Conservation (phyloP, 1,140 invertebrate species). For the Portunus trituberculatus region DNA sequence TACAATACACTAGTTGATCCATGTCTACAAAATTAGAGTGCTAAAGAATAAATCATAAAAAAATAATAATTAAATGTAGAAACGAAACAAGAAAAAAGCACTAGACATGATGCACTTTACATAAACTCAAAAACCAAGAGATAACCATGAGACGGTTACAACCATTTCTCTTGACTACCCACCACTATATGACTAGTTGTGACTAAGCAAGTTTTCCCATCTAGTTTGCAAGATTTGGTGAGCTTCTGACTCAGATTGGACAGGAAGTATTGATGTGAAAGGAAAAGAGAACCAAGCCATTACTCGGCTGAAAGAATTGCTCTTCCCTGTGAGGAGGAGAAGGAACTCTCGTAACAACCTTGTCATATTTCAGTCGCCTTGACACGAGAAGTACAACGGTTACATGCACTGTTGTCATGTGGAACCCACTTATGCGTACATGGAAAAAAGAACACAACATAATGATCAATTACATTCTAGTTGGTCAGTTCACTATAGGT, state of each 20-base stretch:
- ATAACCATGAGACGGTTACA: neutral
- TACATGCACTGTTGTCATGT: neutral
- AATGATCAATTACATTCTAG: neutral
- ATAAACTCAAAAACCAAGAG: neutral
- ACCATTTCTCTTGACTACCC: slow-evolving; percentile 5
- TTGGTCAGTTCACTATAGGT: neutral
- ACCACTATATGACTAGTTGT: slow-evolving; percentile 45
- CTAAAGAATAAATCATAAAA: no score
- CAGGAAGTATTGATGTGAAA: neutral
- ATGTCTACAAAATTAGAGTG: neutral
- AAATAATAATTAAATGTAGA: no score
- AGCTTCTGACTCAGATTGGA: neutral
- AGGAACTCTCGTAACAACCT: neutral
- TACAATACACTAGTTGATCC: neutral
- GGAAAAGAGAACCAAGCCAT: neutral
- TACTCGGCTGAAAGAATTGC: neutral
- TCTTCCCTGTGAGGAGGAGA: neutral
- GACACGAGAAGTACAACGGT: neutral
- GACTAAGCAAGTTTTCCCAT: slow-evolving; percentile 30
- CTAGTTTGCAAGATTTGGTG: neutral
- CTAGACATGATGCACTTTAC: neutral
- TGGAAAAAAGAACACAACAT: neutral
- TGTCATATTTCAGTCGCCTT: neutral
- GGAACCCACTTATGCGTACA: neutral
- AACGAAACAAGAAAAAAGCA: neutral